Evolutionary conservation across 2,888 invertebrate genomes (phyloP).

Genomic region (Nematopogon swammerdamellus): DNA sequence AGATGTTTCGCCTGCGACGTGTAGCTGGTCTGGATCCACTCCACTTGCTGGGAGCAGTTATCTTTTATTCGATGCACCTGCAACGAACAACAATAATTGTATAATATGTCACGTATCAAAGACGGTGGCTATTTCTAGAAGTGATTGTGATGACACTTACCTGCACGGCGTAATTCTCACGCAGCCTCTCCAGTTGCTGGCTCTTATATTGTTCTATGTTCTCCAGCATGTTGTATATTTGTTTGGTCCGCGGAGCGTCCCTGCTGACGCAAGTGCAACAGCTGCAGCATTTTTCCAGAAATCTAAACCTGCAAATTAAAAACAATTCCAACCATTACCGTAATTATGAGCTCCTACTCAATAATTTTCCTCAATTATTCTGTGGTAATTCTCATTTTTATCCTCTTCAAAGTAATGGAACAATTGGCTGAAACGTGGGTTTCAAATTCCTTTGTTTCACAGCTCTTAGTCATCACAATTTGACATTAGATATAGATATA

Average conservation of each 20-base stretch:
- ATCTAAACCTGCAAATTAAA: slow-evolving; percentile 62
- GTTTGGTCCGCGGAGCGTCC: slow-evolving; percentile 74
- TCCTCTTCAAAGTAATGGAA: no score
- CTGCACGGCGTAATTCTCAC: slow-evolving; percentile 91
- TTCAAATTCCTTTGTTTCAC: no score
- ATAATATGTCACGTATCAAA: not conserved
- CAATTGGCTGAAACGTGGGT: no score
- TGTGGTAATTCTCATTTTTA: no score
- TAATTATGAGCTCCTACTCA: no score
- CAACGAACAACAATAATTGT: slow-evolving; percentile 10
- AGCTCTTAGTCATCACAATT: no score
- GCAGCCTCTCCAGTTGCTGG: slow-evolving; percentile 80
- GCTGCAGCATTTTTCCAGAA: slow-evolving; percentile 72
- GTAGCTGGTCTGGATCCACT: slow-evolving; percentile 91
- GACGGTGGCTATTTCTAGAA: no score
- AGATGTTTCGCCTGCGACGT: slow-evolving; percentile 83
- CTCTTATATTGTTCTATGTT: slow-evolving; percentile 88
- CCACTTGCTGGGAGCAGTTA: slow-evolving; percentile 91
- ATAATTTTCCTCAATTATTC: no score
- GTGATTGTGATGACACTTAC: no score
- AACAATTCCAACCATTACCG: slow-evolving; percentile 51
- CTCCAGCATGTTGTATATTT: slow-evolving; percentile 85
- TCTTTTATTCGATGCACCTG: slow-evolving; percentile 88
- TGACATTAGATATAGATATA: no score
- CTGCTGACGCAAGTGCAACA: slow-evolving; percentile 72